A percentile compares a stretch with the other conserved stretches of the same genome.
phyloP scores from a whole-genome alignment of 2,113 vertebrate genomes.

The Pelecanoides urinatrix region DNA sequence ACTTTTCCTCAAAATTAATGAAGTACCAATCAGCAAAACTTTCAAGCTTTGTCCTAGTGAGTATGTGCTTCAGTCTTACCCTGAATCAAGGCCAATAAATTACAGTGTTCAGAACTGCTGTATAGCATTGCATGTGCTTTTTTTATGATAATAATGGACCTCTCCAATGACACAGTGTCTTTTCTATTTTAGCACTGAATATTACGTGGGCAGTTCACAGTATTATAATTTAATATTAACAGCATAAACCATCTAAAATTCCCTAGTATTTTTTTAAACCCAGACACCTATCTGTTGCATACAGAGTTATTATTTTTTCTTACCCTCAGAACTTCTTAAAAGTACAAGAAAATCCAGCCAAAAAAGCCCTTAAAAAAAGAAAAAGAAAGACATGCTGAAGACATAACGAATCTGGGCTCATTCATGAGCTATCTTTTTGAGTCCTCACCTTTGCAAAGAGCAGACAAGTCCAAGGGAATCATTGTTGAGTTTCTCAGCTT shows the following conservation, averaged over 20 bases:
- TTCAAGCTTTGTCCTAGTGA: neutral
- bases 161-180: neutral
- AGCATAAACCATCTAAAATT: neutral
- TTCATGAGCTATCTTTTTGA: neutral
- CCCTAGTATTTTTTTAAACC: neutral
- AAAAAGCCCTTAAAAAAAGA: neutral
- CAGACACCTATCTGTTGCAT: neutral
- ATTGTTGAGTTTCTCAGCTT: neutral
- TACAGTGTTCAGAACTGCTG: neutral
- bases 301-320: neutral
- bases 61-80: neutral
- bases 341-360: neutral
- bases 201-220: neutral
- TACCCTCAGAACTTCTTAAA: neutral
- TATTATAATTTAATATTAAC: neutral
- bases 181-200: neutral
- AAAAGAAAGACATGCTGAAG: neutral
- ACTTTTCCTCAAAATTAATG: neutral
- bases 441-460: neutral
- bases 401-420: neutral
- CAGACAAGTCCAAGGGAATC: neutral
- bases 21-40: neutral
- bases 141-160: neutral
- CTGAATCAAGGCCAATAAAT: neutral
- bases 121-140: neutral